These are phyloP conservation scores for Hemaris fuciformis DNA, from an alignment of 2,888 invertebrate genomes.

Conservation along the genomic window DNA sequence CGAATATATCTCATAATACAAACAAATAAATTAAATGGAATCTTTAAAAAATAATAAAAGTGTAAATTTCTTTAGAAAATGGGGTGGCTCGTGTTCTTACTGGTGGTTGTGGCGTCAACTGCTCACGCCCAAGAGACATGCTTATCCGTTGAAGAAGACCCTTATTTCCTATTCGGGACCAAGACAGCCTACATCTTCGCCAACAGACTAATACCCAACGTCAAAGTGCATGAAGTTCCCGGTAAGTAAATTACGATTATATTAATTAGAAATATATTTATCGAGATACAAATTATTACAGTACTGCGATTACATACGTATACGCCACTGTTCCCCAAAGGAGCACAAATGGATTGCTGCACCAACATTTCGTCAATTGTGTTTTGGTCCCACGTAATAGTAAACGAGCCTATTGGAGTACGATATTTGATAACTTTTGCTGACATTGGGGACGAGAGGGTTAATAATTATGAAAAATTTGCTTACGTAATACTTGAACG, in stretches of 20 bases:
- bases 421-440: no score
- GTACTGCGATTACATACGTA: no score
- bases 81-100: constrained; percentile 39
- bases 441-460: no score
- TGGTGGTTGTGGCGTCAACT: constrained; percentile 41
- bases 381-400: no score
- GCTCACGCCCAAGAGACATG: constrained; percentile 79
- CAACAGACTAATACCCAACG: constrained; percentile 76
- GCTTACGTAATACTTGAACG: no score
- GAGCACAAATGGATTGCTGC: no score
- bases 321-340: no score
- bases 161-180: constrained; percentile 85
- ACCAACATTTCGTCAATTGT: no score
- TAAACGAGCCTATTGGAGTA: no score
- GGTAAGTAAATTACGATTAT: constrained; percentile 72
- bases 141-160: constrained; percentile 81
- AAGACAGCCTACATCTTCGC: constrained; percentile 90
- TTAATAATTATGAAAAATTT: no score
- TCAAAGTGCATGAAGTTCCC: constrained; percentile 83
- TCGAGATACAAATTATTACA: neutral
- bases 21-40: no score
- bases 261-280: neutral
- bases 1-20: no score
- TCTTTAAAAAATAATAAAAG: neutral
- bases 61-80: constrained; percentile 9